Conservation (phyloP, 1,140 invertebrate genomes). For the Drosophila nikananu region DNA sequence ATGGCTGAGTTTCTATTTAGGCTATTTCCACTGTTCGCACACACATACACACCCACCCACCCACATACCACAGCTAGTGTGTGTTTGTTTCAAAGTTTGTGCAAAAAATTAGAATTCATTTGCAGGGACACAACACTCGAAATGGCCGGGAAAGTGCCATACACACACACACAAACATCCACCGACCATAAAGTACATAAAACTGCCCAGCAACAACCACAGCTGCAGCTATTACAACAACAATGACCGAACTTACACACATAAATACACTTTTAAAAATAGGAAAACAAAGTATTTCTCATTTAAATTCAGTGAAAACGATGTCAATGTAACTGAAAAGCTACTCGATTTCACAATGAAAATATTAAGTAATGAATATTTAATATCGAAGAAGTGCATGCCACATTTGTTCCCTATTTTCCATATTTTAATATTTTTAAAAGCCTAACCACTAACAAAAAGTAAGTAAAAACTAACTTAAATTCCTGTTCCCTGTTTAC, state of each 20-base stretch:
- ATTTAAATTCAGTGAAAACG: constrained; percentile 13
- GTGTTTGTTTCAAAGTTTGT: constrained; percentile 64
- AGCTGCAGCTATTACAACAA: constrained; percentile 22
- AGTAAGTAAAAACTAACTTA: too few species aligned
- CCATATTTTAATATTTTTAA: not conserved
- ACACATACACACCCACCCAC: too few species aligned
- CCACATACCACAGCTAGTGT: constrained; percentile 1
- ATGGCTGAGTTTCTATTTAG: constrained; percentile 45
- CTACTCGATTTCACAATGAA: too few species aligned
- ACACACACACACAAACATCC: constrained; percentile 13
- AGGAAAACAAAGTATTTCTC: constrained; percentile 1
- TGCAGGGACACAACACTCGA: constrained; percentile 63
- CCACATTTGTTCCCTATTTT: not conserved
- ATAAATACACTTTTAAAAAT: constrained; percentile 22
- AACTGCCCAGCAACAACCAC: constrained; percentile 57
- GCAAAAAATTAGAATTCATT: constrained; percentile 80
- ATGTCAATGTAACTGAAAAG: constrained; percentile 10
- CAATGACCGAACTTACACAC: not conserved
- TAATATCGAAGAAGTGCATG: not conserved
- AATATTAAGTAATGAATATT: not conserved
- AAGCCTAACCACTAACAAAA: not conserved
- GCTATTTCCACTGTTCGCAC: constrained; percentile 37
- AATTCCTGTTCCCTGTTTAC: not conserved
- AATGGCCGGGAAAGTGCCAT: constrained; percentile 44
- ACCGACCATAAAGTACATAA: constrained; percentile 39